Percentiles rank a stretch among this genome's conserved stretches.
These are phyloP conservation scores for Phalacrocorax aristotelis DNA, from an alignment of 2,113 vertebrate genomes.

Conservation along the genomic window DNA sequence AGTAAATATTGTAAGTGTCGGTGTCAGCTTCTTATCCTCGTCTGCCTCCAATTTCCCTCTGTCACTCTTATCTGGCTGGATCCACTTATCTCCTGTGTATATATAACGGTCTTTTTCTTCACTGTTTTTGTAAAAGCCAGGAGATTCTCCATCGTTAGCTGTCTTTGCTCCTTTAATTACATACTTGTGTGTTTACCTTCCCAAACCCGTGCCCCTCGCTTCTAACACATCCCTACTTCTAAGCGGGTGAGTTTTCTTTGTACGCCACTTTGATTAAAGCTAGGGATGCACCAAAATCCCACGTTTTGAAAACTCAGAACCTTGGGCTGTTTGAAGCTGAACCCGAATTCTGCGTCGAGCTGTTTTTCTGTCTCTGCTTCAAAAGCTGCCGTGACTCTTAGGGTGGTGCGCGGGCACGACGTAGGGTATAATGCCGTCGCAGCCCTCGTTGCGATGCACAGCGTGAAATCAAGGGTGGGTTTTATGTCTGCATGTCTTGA, in stretches of 20 bases:
- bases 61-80: slow-evolving; percentile 12
- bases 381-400: neutral
- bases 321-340: neutral
- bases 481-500: fast-evolving
- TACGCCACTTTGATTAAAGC: slow-evolving; percentile 31
- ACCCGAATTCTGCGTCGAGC: neutral
- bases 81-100: slow-evolving; percentile 27
- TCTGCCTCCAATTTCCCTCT: slow-evolving; percentile 52
- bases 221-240: slow-evolving; percentile 15
- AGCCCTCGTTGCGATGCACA: fast-evolving
- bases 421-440: neutral
- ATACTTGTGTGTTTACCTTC: slow-evolving; percentile 7
- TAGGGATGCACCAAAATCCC: neutral
- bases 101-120: neutral
- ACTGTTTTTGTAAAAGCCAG: neutral
- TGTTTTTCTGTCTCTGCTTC: neutral
- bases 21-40: slow-evolving; percentile 24
- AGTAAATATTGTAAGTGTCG: slow-evolving; percentile 19
- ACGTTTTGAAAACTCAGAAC: neutral
- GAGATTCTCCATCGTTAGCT: neutral
- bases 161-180: neutral
- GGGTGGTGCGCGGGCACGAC: fast-evolving
- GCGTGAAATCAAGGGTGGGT: neutral
- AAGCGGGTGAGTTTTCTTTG: slow-evolving; percentile 19
- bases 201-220: neutral